Conservation (phyloP, 2,888 invertebrate genomes). For the Acronicta aceris region DNA sequence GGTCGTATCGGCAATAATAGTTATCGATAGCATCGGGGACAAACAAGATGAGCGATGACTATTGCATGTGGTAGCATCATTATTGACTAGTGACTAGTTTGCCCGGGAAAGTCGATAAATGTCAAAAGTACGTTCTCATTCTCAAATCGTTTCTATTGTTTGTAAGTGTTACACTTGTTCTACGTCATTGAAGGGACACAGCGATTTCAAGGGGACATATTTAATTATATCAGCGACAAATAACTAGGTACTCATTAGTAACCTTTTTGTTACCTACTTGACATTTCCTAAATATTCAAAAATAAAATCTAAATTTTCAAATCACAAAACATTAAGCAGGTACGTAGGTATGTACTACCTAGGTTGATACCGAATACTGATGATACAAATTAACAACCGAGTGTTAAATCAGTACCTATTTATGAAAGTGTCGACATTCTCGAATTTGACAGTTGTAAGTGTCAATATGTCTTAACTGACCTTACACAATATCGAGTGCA, state of each 20-base stretch:
- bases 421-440: too few species aligned
- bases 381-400: conserved; percentile 1
- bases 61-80: conserved; percentile 52
- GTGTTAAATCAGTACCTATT: conserved; percentile 8
- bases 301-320: neutral
- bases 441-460: conserved; percentile 44
- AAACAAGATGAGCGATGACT: conserved; percentile 77
- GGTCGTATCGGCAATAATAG: conserved; percentile 83
- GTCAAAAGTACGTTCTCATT: conserved; percentile 65
- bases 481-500: conserved; percentile 77
- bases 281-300: too few species aligned
- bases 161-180: conserved; percentile 27
- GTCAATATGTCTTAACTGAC: conserved; percentile 73
- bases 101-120: conserved; percentile 69
- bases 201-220: conserved; percentile 22
- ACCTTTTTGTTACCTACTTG: too few species aligned
- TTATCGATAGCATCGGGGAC: conserved; percentile 77
- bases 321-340: too few species aligned
- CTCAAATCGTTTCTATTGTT: conserved; percentile 51
- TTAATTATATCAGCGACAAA: conserved; percentile 4
- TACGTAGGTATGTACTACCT: neutral
- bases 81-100: conserved; percentile 48
- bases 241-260: neutral
- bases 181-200: conserved; percentile 16
- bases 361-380: too few species aligned